These are phyloP conservation scores for Chlamydotis undulata DNA, from an alignment of 2,113 vertebrate species.

Conservation along the genomic window DNA sequence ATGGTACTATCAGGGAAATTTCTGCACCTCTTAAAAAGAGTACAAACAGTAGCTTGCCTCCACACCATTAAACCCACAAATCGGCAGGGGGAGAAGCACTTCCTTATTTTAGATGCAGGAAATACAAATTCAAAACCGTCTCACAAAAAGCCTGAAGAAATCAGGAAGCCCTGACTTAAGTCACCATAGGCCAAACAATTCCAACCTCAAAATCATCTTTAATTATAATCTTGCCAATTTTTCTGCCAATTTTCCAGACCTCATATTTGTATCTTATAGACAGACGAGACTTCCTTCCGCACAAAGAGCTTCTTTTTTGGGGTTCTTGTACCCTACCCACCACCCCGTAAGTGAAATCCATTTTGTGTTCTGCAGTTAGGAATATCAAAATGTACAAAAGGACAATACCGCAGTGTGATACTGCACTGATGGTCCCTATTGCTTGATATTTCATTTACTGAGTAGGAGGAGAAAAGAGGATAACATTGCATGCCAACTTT, in stretches of 20 bases:
- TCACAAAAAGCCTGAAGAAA: constrained; percentile 13
- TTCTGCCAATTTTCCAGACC: not conserved
- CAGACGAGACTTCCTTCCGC: not conserved
- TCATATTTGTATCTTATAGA: not conserved
- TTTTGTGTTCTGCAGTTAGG: not conserved
- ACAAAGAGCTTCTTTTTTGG: not conserved
- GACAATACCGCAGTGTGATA: not conserved
- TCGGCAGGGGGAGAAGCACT: not conserved
- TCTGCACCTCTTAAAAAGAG: not conserved
- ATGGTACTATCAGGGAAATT: not conserved
- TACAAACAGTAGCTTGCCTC: not conserved
- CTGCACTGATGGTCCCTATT: not conserved
- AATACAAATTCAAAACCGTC: not conserved
- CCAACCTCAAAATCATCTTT: not conserved
- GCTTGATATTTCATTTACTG: not conserved
- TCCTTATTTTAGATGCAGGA: constrained; percentile 25
- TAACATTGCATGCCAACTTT: not conserved
- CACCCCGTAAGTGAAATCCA: not conserved
- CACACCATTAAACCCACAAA: not conserved
- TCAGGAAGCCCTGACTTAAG: not conserved
- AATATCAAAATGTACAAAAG: not conserved
- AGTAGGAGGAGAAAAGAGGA: not conserved
- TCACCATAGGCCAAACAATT: not conserved
- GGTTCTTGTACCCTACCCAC: not conserved
- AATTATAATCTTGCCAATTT: not conserved